These are phyloP conservation scores for Drosophila suboccidentalis DNA, from an alignment of 2,888 invertebrate species.

Conservation along the genomic window DNA sequence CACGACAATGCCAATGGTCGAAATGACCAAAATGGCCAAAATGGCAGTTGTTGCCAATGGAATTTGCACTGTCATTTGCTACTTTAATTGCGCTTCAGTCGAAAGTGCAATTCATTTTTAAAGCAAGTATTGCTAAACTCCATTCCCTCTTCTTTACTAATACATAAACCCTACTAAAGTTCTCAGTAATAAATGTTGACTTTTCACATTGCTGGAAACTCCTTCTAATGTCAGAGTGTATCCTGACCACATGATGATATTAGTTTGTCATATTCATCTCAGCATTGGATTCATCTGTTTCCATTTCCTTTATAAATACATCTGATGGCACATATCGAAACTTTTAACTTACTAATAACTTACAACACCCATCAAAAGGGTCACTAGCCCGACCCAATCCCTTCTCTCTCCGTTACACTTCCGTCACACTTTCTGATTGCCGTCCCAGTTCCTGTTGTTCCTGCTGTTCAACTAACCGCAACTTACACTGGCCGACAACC, in stretches of 20 bases:
- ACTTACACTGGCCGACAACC: constrained; percentile 44
- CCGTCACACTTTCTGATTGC: constrained; percentile 28
- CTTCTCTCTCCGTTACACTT: constrained; percentile 2
- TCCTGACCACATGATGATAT: constrained; percentile 14
- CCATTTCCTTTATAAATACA: background rate
- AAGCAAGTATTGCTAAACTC: background rate
- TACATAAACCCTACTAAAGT: background rate
- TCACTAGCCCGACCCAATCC: constrained; percentile 39
- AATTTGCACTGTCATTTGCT: constrained; percentile 22
- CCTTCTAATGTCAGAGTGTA: background rate
- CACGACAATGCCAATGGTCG: constrained; percentile 40
- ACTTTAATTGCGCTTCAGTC: constrained; percentile 30
- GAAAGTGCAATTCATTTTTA: constrained; percentile 3
- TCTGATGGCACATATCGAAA: constrained; percentile 4
- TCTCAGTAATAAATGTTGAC: background rate
- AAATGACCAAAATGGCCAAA: constrained; percentile 13
- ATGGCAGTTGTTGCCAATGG: constrained; percentile 36
- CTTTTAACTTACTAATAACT: constrained; percentile 44
- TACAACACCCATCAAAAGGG: constrained; percentile 45
- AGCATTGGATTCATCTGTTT: background rate
- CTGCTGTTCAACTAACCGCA: constrained; percentile 40
- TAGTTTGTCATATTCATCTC: constrained; percentile 40
- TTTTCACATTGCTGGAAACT: constrained; percentile 2
- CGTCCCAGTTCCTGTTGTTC: constrained; percentile 24
- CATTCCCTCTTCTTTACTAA: background rate